Conservation (phyloP, 2,113 vertebrate species). For the Neomonachus schauinslandi region DNA sequence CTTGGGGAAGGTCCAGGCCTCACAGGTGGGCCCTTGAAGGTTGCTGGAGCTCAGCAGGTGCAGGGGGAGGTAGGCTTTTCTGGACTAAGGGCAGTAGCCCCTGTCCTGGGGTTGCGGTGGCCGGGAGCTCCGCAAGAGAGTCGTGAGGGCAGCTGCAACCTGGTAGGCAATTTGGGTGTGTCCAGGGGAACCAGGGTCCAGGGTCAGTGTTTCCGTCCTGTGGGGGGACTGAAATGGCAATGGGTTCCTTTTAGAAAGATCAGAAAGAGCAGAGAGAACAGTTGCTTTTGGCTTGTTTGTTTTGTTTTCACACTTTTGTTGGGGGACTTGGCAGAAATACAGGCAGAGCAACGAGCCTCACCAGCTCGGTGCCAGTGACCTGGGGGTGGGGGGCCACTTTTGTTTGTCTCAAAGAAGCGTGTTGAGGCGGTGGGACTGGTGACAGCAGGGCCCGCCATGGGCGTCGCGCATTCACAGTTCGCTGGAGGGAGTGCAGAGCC, state of each 20-base stretch:
- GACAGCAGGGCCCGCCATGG: too few relatives aligned
- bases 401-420: not conserved
- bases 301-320: not conserved
- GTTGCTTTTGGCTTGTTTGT: not conserved
- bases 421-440: rapidly evolving
- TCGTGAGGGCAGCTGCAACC: too few relatives aligned
- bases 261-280: not conserved
- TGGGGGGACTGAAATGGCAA: not conserved
- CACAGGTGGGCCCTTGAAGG: not conserved
- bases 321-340: not conserved
- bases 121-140: not conserved
- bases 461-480: not conserved
- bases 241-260: not conserved
- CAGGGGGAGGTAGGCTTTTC: too few relatives aligned
- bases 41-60: rapidly evolving
- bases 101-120: not conserved
- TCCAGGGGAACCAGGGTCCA: not conserved
- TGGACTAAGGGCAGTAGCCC: not conserved
- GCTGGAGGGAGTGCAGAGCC: not conserved
- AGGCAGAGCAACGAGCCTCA: not conserved
- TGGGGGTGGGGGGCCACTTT: rapidly evolving
- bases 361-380: rapidly evolving
- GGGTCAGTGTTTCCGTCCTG: not conserved
- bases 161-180: rapidly evolving
- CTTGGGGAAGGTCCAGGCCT: not conserved